A percentile compares a stretch with the other conserved stretches of the same genome.
phyloP scores from a whole-genome alignment of 2,888 invertebrate species.

The Xestia xanthographa region DNA sequence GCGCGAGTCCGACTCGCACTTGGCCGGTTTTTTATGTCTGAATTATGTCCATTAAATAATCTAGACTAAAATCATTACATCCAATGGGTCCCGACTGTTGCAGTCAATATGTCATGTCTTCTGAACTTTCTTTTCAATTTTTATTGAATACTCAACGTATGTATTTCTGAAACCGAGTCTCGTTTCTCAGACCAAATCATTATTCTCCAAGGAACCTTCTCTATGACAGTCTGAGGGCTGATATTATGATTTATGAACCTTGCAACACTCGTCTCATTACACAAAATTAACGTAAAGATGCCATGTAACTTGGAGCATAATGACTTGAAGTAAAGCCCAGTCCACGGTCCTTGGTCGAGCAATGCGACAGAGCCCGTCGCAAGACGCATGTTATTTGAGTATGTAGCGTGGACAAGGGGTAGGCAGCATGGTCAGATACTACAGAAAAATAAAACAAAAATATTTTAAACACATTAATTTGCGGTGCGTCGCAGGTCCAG shows the following conservation, averaged over 20 bases:
- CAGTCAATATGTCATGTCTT: no score
- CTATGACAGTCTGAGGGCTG: neutral
- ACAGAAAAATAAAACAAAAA: no score
- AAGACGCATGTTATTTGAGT: neutral
- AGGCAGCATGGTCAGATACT: no score
- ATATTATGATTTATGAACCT: constrained; percentile 37
- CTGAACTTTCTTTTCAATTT: no score
- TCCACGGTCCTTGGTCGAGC: neutral
- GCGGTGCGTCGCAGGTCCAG: no score
- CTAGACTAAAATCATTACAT: no score
- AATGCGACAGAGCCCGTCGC: neutral
- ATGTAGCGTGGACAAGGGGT: neutral
- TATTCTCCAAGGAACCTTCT: neutral
- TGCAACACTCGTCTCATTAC: constrained; percentile 16
- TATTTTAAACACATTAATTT: no score
- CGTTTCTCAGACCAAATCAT: neutral
- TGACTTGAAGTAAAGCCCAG: neutral
- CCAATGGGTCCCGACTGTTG: no score
- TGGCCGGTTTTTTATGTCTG: no score
- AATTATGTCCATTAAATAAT: no score
- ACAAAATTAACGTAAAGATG: constrained; percentile 13
- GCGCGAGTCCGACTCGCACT: no score
- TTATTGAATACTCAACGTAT: neutral
- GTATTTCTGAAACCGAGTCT: neutral
- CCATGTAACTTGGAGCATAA: neutral